Evolutionary conservation across 2,888 invertebrate species (phyloP).

Genomic region (Lasioglossum figueresi): DNA sequence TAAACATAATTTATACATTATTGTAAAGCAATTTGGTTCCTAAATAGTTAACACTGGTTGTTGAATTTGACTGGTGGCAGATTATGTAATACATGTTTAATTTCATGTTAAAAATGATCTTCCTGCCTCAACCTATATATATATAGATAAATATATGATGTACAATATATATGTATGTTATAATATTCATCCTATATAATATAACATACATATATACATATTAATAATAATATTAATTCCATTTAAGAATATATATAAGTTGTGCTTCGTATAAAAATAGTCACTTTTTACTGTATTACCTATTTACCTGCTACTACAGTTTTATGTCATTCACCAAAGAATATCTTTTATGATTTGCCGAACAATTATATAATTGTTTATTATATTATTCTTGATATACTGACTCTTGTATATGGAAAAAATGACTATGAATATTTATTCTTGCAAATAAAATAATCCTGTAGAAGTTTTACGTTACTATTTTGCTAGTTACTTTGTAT

Average conservation of each 20-base stretch:
- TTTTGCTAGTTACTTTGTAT: constrained; percentile 37
- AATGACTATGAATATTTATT: constrained; percentile 67
- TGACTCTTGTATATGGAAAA: constrained; percentile 75
- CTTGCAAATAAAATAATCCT: constrained; percentile 55
- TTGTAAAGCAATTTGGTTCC: constrained; percentile 62
- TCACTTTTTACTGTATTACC: constrained; percentile 44
- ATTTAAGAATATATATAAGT: constrained; percentile 52
- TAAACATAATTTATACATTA: constrained; percentile 79
- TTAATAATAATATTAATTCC: constrained; percentile 59
- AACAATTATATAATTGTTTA: constrained; percentile 64
- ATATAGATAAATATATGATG: constrained; percentile 6
- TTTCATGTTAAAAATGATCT: constrained; percentile 41
- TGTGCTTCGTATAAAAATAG: constrained; percentile 44
- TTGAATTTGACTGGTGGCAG: constrained; percentile 37
- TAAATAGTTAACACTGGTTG: constrained; percentile 53
- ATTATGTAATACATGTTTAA: constrained; percentile 36
- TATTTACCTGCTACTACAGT: constrained; percentile 53
- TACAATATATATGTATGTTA: constrained; percentile 29
- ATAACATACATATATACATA: constrained; percentile 37
- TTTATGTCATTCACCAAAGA: constrained; percentile 70
- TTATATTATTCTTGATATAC: constrained; percentile 55
- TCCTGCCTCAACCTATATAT: constrained; percentile 63
- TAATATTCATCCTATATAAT: constrained; percentile 49
- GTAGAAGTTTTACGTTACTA: constrained; percentile 22
- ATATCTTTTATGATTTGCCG: constrained; percentile 63